phyloP scores from a whole-genome alignment of 2,113 vertebrate species.

The Peromyscus maniculatus region DNA sequence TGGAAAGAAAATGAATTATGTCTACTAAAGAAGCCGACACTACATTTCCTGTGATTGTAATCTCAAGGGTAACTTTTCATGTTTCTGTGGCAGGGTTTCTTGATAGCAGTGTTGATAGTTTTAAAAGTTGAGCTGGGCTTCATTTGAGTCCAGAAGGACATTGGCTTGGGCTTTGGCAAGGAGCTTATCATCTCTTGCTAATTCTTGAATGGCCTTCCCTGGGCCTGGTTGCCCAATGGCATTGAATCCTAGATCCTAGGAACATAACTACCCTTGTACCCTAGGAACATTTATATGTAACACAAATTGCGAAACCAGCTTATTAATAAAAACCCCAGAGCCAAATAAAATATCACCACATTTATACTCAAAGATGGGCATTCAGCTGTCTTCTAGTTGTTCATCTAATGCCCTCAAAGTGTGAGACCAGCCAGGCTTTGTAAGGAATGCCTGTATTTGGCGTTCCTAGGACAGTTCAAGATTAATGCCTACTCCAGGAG shows the following conservation, averaged over 20 bases:
- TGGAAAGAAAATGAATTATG: conserved; percentile 32
- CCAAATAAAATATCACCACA: no score
- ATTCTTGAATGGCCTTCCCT: background rate
- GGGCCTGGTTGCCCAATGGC: background rate
- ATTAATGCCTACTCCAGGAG: background rate
- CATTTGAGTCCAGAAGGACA: background rate
- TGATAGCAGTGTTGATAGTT: background rate
- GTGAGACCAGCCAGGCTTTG: background rate
- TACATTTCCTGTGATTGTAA: conserved; percentile 45
- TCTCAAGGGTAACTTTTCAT: conserved; percentile 41
- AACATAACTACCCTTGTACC: background rate
- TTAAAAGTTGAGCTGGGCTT: conserved; percentile 19
- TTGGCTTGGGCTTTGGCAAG: background rate
- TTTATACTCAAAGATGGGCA: background rate
- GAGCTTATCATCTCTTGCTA: background rate
- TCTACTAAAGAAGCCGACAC: conserved; percentile 39
- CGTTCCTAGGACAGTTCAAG: background rate
- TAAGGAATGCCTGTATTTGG: background rate
- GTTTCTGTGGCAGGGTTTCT: background rate
- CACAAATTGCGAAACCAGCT: no score
- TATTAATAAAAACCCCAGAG: no score
- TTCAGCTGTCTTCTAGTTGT: background rate
- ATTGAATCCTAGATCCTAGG: background rate
- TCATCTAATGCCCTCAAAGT: background rate
- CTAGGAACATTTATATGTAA: no score